These are phyloP conservation scores for Lepidotrigona ventralis DNA, from an alignment of 1,140 invertebrate species.

Conservation along the genomic window DNA sequence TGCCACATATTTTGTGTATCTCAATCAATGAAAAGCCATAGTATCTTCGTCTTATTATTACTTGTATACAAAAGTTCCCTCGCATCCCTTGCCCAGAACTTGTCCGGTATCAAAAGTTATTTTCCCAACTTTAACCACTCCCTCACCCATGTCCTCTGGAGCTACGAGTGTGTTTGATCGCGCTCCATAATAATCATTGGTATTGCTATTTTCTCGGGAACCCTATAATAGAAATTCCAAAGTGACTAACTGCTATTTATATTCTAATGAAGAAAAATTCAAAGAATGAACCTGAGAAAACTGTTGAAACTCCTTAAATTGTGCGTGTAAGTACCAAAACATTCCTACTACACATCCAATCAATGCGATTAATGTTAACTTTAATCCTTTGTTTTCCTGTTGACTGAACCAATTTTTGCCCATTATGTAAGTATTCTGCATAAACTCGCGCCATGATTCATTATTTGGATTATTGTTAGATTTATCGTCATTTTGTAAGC, in stretches of 20 bases:
- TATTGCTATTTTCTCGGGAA: slow-evolving; percentile 75
- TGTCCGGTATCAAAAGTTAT: slow-evolving; percentile 92
- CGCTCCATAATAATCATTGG: slow-evolving; percentile 70
- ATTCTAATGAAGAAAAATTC: neutral
- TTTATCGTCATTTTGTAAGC: slow-evolving; percentile 23
- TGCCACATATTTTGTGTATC: neutral
- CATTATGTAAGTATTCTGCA: slow-evolving; percentile 56
- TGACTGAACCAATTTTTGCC: slow-evolving; percentile 83
- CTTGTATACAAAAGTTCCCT: slow-evolving; percentile 98
- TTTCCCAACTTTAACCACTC: slow-evolving; percentile 91
- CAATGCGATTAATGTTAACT: slow-evolving; percentile 84
- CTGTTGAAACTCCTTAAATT: slow-evolving; percentile 83
- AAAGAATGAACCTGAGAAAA: slow-evolving; percentile 81
- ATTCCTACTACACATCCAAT: slow-evolving; percentile 84
- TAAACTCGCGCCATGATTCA: slow-evolving; percentile 59
- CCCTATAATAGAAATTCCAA: slow-evolving; percentile 60
- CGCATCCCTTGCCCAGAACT: slow-evolving; percentile 98
- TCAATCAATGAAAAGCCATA: neutral
- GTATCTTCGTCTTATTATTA: slow-evolving; percentile 72
- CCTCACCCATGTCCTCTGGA: slow-evolving; percentile 86
- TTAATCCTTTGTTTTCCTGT: slow-evolving; percentile 85
- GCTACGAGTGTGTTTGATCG: slow-evolving; percentile 72
- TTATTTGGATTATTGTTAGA: neutral
- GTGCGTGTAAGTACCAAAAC: slow-evolving; percentile 84
- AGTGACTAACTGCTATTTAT: neutral